Conservation (phyloP, 2,888 invertebrate genomes). For the Amblyteles armatorius region DNA sequence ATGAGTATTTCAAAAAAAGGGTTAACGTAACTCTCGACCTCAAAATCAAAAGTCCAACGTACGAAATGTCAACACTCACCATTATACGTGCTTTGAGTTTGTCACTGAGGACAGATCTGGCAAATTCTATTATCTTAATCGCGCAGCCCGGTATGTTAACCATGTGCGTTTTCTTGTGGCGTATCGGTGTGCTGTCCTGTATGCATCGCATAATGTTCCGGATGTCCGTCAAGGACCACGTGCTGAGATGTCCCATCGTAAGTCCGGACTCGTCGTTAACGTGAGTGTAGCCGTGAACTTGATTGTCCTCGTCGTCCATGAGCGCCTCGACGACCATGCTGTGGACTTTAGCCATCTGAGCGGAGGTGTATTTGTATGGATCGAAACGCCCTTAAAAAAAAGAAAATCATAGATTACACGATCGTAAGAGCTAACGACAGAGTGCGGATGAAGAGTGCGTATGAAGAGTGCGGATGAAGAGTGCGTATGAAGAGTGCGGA, state of each 20-base stretch:
- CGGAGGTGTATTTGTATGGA: slow-evolving; percentile 91
- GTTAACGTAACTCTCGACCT: not conserved
- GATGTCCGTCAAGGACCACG: slow-evolving; percentile 93
- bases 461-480: too few species aligned
- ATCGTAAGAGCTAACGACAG: not conserved
- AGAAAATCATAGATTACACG: slow-evolving; percentile 12
- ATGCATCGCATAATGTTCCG: slow-evolving; percentile 92
- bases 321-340: slow-evolving; percentile 94
- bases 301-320: slow-evolving; percentile 93
- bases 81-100: slow-evolving; percentile 93
- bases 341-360: slow-evolving; percentile 94
- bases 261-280: slow-evolving; percentile 93
- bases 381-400: slow-evolving; percentile 88
- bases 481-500: too few species aligned
- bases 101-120: slow-evolving; percentile 92
- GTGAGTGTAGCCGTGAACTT: slow-evolving; percentile 93
- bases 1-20: slow-evolving; percentile 57
- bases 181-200: slow-evolving; percentile 95
- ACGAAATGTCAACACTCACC: slow-evolving; percentile 86
- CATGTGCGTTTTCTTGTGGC: slow-evolving; percentile 95
- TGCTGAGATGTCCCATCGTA: slow-evolving; percentile 92
- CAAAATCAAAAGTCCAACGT: not conserved
- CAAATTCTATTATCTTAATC: slow-evolving; percentile 93
- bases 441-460: too few species aligned
- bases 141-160: slow-evolving; percentile 94